Evolutionary conservation across 2,113 vertebrate species (phyloP).

Genomic region (Phainopepla nitens): DNA sequence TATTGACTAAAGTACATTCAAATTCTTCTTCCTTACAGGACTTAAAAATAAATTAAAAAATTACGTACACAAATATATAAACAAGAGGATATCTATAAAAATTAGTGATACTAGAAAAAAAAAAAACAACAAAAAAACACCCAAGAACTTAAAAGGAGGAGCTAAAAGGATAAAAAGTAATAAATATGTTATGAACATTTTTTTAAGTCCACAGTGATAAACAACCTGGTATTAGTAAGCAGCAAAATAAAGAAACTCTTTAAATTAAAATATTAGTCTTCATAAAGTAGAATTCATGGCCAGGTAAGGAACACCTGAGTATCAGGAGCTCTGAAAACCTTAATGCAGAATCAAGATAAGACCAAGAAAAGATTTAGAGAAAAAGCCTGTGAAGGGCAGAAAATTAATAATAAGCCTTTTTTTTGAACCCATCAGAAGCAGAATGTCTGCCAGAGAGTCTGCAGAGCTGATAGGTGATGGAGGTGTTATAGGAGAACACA

Average conservation of each 20-base stretch:
- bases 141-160: neutral
- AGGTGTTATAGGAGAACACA: neutral
- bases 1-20: neutral
- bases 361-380: neutral
- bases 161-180: neutral
- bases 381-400: neutral
- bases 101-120: neutral
- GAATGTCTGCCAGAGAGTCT: neutral
- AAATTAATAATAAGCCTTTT: neutral
- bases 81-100: neutral
- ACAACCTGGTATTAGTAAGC: neutral
- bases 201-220: neutral
- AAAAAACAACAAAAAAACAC: accelerated
- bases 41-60: neutral
- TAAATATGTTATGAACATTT: neutral
- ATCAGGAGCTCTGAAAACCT: neutral
- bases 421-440: neutral
- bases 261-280: neutral
- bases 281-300: neutral
- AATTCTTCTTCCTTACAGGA: neutral
- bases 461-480: neutral
- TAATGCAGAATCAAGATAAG: neutral
- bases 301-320: neutral
- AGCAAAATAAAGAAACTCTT: neutral
- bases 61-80: neutral